Base-by-base conservation (phyloP, 2,797 vertebrate genomes). In the Cirrhinus molitorella region DNA sequence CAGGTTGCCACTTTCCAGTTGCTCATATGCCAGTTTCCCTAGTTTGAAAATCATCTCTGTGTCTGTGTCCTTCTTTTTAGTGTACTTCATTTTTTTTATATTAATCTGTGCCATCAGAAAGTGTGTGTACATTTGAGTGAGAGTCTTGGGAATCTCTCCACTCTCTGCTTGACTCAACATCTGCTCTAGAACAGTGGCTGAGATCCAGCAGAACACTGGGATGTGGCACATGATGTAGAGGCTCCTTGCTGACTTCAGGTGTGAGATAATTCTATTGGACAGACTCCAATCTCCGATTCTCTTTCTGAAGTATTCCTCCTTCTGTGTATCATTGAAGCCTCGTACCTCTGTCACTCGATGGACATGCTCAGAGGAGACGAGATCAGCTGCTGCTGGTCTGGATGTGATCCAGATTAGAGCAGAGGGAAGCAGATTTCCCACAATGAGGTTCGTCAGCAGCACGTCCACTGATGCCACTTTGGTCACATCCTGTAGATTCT, bases 121-220 rank as follows among this genome's bases (percentile, higher is more conserved):
- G 59, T 28, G 59, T 28, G 59, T 61, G 59, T 61, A 61, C 53
- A 57, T 57, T 10, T 57, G 53, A 57, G 53, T 57, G 21, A 55
- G 51, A 55, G 51, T 55, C 19, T 55, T 55, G 9, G 51, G 51
- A 55, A 55, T 55, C 51, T 55, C 51, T 55, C 51, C 51, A 10
- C 19, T 55, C 51, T 55, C 51, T 55, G 51, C 19, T 55, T n/a
- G 51, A 55, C 21, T 55, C 51, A 55, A 55, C 51, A 55, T 55
- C 51, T n/a, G 21, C 51, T 55, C 51, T 0, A 55, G 51, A 55
- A 55, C 57, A 59, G 57, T 1, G 57, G 57, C 57, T 59, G 57
- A 59, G 57, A 59, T 59, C 57, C 57, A 59, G 57, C 57, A 59
- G 57, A 59, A 59, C 17, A 66, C 63, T 37, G 63, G 63, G 63